These are phyloP conservation scores for Lateolabrax maculatus DNA, from an alignment of 2,797 vertebrate species.

Conservation along the genomic window DNA sequence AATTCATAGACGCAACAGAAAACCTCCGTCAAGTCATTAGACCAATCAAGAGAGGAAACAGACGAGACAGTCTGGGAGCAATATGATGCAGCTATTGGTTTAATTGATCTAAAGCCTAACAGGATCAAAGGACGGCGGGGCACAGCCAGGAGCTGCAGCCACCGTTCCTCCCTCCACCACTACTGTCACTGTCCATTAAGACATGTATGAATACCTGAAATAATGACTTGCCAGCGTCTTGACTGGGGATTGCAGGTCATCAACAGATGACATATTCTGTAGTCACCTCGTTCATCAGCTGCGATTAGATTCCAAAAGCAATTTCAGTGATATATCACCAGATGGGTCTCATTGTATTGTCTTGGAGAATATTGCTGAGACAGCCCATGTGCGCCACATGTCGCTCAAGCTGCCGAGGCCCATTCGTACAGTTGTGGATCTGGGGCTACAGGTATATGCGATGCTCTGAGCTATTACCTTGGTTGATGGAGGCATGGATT, in stretches of 20 bases:
- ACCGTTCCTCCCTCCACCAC: conserved; percentile 31
- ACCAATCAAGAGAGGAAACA: conserved; percentile 79
- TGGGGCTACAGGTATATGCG: conserved; percentile 59
- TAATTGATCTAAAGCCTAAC: conserved; percentile 80
- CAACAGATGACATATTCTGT: conserved; percentile 77
- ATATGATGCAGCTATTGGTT: conserved; percentile 73
- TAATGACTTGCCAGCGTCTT: conserved; percentile 75
- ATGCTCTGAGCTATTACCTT: conserved; percentile 64
- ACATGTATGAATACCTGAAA: conserved; percentile 74
- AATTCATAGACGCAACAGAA: conserved; percentile 29
- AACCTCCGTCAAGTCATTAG: conserved; percentile 75
- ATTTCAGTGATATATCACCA: conserved; percentile 74
- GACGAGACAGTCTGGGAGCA: conserved; percentile 77
- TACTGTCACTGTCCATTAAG: conserved; percentile 71
- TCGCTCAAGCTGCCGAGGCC: conserved; percentile 57
- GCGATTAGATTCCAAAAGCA: conserved; percentile 79
- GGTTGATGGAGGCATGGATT: conserved; percentile 76
- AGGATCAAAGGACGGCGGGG: conserved; percentile 64
- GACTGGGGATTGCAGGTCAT: conserved; percentile 67
- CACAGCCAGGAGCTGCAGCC: conserved; percentile 49
- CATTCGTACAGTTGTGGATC: conserved; percentile 40
- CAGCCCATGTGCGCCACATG: conserved; percentile 62
- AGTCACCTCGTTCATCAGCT: conserved; percentile 79
- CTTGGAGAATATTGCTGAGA: conserved; percentile 67
- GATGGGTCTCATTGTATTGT: conserved; percentile 76